Evolutionary conservation across 1,140 invertebrate genomes (phyloP), one percentile per base, ranked within the genome.

Genomic region (Heliconius eleuchia): DNA sequence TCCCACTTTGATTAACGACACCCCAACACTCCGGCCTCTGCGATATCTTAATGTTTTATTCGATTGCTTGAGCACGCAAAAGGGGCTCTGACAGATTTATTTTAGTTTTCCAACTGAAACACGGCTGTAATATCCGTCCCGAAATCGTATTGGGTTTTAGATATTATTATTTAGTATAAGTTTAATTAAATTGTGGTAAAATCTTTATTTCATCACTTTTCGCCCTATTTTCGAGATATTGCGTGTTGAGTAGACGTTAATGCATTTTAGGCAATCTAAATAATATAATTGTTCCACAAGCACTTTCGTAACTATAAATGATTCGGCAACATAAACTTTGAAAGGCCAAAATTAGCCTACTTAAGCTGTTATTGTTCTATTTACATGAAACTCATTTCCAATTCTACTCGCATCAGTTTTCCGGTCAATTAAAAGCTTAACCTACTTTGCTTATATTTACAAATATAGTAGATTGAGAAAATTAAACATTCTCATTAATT

Each of bases 11-110:
- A 83, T 83, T 83, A 83, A 83, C 71, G 71, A 66, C 76, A 39
- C 73, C 76, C 79, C 78, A 80, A 80, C 76, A 75, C 79, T 73
- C 78, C 70, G 76, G 52, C 66, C 73, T 75, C 80, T 46, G 73
- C 76, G 80, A 81, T 81, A 81, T 81, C 80, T 81, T 81, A 81
- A 81, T 81, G 80, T 78, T 78, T 81, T 78, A 77, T 78, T 76
- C 80, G 80, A 81, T 81, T 78, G 80, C 80, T 81, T 55, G 60
- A 79, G 55, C 74, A 79, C 78, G 60, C 78, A 52, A 39, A 57
- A 55, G 71, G 77, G 76, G 71, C 71, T 13, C 30, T 72, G 71
- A 72, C 71, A 72, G 71, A 66, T 76, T 76, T 76, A 76, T 76
- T 76, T 76, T 76, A 76, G 55, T 76, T 42, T 75, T 76, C 57